Evolutionary conservation across 1,140 invertebrate genomes (phyloP), one percentile per base, ranked within the genome.

Genomic region (Zaprionus kolodkinae): DNA sequence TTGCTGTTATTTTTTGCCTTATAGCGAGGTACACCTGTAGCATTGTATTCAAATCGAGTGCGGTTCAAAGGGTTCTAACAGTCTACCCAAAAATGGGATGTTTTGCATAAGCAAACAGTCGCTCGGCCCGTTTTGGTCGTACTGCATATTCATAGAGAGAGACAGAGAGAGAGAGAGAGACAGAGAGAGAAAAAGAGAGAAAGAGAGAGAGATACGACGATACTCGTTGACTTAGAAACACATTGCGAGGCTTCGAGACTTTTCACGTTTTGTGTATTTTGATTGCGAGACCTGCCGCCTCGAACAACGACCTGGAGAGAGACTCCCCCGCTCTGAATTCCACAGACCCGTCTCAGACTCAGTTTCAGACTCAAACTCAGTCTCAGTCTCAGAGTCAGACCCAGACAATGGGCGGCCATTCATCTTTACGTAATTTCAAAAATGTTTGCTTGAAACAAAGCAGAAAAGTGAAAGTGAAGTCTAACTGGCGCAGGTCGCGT

Each of bases 401-500:
- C 4, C 64, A 87, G 43, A 86, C 84, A 87, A 87, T 87, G 80
- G 84, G 73, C 78, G 78, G 80, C 77, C 84, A 88, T 87, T 87
- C 84, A 87, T 84, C 85, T 87, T 88, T 88, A 87, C 84, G 83
- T 88, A 87, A 87, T 87, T 88, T 78, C 72, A 79, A 84, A 79
- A 72, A 77, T 80, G 76, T 88, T 63, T 80, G 83, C 78, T 66
- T 83, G 77, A 87, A 87, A 87, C 84, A 87, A 87, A 88, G 76
- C 84, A 74, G 69, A 87, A 87, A 88, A 87, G 84, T 87, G 84
- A 87, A 87, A 87, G 84, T 87, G 88, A 87, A 87, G 84, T 87
- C 67, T 75, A 75, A 83, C 62, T 65, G 54, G 30, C 57, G 52
- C 67, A 72, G 54, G 54, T 57, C 74, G 62, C 12, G 11, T 35